A percentile compares a stretch with the other conserved stretches of the same genome.
Evolutionary conservation across 2,888 invertebrate genomes (phyloP).

Genomic region (Torymus aiolomorphi): DNA sequence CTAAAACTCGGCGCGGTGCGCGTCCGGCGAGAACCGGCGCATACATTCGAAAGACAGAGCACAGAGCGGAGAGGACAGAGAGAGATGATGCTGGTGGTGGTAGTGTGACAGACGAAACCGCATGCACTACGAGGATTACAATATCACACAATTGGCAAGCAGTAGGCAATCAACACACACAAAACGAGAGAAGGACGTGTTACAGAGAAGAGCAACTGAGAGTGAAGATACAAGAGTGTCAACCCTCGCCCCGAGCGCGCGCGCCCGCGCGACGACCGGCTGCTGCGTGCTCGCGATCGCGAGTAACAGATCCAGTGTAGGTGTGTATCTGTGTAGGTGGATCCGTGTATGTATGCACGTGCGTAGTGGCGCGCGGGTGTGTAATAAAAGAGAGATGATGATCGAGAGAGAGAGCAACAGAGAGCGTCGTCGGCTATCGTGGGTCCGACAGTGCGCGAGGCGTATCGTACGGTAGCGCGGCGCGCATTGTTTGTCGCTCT

Average conservation of each 20-base stretch:
- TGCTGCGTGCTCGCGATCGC: too few species aligned
- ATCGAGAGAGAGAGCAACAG: not conserved
- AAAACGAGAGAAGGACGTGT: too few species aligned
- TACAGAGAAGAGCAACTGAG: too few species aligned
- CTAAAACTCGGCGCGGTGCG: slow-evolving; percentile 36
- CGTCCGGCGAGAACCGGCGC: slow-evolving; percentile 62
- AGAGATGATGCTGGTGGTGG: not conserved
- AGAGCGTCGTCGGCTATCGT: not conserved
- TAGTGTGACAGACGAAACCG: slow-evolving; percentile 11
- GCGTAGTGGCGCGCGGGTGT: too few species aligned
- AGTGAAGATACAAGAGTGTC: too few species aligned
- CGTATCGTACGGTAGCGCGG: slow-evolving; percentile 71
- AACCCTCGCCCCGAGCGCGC: too few species aligned
- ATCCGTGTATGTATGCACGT: too few species aligned
- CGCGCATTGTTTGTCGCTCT: slow-evolving; percentile 70
- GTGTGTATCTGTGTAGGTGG: too few species aligned
- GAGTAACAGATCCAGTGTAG: too few species aligned
- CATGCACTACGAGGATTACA: slow-evolving; percentile 29
- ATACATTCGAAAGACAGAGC: slow-evolving; percentile 59
- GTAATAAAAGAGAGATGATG: not conserved
- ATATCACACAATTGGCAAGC: slow-evolving; percentile 2
- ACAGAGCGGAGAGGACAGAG: not conserved
- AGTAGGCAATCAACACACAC: slow-evolving; percentile 12
- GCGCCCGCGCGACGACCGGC: too few species aligned
- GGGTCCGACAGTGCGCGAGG: slow-evolving; percentile 61